Conservation (phyloP, 2,797 vertebrate species). For the Halcyon smyrnensis region DNA sequence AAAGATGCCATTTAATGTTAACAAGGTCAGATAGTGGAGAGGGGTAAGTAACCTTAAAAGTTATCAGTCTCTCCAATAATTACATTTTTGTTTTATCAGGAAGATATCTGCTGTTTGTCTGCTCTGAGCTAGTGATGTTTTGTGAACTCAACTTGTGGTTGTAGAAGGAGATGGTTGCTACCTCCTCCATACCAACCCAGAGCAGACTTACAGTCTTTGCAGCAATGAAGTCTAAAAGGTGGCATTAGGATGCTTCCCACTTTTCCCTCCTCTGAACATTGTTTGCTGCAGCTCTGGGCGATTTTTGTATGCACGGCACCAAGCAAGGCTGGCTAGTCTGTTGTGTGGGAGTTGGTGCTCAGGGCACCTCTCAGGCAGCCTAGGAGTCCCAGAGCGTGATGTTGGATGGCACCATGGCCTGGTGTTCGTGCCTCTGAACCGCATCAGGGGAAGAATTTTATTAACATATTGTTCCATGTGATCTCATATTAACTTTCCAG, state of each 20-base stretch:
- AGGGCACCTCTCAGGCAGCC: not conserved
- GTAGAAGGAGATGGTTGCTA: not conserved
- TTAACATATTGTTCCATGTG: not conserved
- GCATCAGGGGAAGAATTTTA: fast-evolving
- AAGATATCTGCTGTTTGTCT: not conserved
- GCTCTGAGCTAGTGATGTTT: not conserved
- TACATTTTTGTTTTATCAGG: not conserved
- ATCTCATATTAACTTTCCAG: not conserved
- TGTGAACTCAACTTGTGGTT: fast-evolving
- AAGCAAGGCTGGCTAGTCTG: not conserved
- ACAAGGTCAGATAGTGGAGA: not conserved
- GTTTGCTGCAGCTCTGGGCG: not conserved
- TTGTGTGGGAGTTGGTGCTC: not conserved
- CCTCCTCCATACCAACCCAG: not conserved
- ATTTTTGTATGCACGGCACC: not conserved
- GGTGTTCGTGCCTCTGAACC: not conserved
- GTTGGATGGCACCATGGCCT: not conserved
- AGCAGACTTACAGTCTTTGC: not conserved
- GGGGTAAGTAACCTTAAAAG: not conserved
- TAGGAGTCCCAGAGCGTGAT: not conserved
- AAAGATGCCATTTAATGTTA: not conserved
- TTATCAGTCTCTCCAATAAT: not conserved
- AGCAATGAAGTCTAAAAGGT: not conserved
- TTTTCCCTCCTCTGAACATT: not conserved
- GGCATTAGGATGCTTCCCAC: not conserved